Conservation (phyloP, 2,113 vertebrate genomes). For the Otus sunia region DNA sequence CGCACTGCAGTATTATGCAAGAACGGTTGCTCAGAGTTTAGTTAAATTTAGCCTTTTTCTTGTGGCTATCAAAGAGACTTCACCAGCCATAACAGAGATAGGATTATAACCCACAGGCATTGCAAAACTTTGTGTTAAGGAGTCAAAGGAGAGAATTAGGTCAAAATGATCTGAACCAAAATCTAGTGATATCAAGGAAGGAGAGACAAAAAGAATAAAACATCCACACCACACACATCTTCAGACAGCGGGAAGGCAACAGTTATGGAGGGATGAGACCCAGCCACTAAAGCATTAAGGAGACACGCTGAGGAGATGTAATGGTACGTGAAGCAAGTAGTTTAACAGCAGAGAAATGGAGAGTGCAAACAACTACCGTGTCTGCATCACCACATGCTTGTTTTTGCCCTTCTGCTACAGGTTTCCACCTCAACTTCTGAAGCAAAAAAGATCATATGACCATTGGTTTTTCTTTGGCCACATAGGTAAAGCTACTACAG, state of each 20-base stretch:
- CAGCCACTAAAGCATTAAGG: background rate
- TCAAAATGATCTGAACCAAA: slow-evolving; percentile 21
- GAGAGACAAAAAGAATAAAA: background rate
- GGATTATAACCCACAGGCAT: slow-evolving; percentile 4
- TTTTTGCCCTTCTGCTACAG: background rate
- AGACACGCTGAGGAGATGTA: background rate
- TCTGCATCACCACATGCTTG: background rate
- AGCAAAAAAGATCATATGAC: accelerated
- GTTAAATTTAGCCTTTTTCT: slow-evolving; percentile 28
- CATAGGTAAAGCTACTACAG: accelerated
- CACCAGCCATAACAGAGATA: slow-evolving; percentile 57
- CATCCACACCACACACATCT: background rate
- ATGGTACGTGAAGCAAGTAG: background rate
- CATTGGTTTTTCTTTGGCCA: background rate
- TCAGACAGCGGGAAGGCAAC: background rate
- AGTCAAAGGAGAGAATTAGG: slow-evolving; percentile 35
- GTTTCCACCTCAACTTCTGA: background rate
- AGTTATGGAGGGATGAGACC: background rate
- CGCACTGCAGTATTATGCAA: background rate
- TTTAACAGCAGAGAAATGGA: background rate
- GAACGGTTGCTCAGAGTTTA: background rate
- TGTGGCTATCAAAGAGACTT: background rate
- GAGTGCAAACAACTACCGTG: accelerated
- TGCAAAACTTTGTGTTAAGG: background rate
- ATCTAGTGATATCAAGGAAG: background rate